Evolutionary conservation across 2,888 invertebrate species (phyloP).

Genomic region (Myathropa florea): DNA sequence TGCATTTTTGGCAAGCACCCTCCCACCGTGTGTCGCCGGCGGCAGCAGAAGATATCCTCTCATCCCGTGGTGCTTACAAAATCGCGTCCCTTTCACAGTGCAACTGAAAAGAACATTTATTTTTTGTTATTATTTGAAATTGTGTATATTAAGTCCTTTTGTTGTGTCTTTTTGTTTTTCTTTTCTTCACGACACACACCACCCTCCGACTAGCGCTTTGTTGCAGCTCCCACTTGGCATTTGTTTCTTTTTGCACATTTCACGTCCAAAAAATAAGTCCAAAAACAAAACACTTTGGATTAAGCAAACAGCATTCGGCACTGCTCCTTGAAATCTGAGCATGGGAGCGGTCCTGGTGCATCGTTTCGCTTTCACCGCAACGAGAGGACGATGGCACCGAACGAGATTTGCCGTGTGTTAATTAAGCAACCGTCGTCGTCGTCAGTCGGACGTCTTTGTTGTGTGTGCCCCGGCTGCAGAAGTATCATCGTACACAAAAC

Average conservation of each 20-base stretch:
- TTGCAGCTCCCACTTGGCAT: slow-evolving; percentile 34
- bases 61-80: background rate
- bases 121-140: slow-evolving; percentile 37
- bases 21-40: background rate
- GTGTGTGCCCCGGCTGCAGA: slow-evolving; percentile 13
- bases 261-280: slow-evolving; percentile 20
- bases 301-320: slow-evolving; percentile 15
- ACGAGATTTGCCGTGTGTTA: slow-evolving; percentile 55
- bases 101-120: slow-evolving; percentile 44
- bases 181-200: background rate
- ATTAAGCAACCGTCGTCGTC: slow-evolving; percentile 64
- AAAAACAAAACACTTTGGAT: slow-evolving; percentile 19
- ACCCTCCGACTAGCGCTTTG: slow-evolving; percentile 11
- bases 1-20: background rate
- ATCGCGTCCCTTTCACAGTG: slow-evolving; percentile 27
- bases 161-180: slow-evolving; percentile 21
- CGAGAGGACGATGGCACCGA: slow-evolving; percentile 21
- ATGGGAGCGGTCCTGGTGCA: background rate
- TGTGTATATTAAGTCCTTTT: slow-evolving; percentile 29
- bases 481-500: slow-evolving; percentile 59
- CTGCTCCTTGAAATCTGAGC: background rate
- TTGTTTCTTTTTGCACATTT: slow-evolving; percentile 34
- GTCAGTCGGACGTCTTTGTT: slow-evolving; percentile 60
- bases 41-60: slow-evolving; percentile 1
- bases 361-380: slow-evolving; percentile 38